phyloP scores from a whole-genome alignment of 1,140 invertebrate species.

The Platyscapa corneri region DNA sequence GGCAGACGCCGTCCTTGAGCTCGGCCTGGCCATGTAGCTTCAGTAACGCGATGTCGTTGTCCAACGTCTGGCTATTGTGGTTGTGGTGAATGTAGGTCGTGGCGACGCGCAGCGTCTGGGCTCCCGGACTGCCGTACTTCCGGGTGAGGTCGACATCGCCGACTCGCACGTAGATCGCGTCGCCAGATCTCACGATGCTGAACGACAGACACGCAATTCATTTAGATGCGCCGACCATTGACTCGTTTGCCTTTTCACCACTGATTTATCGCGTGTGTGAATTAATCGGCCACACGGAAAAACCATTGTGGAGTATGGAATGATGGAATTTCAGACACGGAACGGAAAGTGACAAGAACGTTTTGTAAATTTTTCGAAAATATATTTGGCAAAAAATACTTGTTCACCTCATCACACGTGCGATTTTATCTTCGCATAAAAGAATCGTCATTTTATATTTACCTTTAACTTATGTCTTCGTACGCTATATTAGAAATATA shows the following conservation, averaged over 20 bases:
- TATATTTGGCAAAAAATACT: too few relatives aligned
- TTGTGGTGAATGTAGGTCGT: slow-evolving; percentile 97
- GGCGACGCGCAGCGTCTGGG: slow-evolving; percentile 90
- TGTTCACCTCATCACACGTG: too few relatives aligned
- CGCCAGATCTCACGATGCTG: slow-evolving; percentile 92
- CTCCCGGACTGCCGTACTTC: slow-evolving; percentile 89
- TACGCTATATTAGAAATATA: too few relatives aligned
- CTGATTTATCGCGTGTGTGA: too few relatives aligned
- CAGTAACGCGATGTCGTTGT: slow-evolving; percentile 95
- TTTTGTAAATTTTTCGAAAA: too few relatives aligned
- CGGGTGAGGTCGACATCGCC: slow-evolving; percentile 94
- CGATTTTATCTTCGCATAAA: too few relatives aligned
- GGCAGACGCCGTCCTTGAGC: slow-evolving; percentile 87
- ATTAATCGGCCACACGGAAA: too few relatives aligned
- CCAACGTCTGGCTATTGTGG: slow-evolving; percentile 95
- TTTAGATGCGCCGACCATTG: neutral
- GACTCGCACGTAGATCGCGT: slow-evolving; percentile 92
- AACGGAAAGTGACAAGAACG: neutral
- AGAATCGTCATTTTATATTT: too few relatives aligned
- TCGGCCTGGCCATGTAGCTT: slow-evolving; percentile 94
- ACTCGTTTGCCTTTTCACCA: neutral
- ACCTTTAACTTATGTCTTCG: too few relatives aligned
- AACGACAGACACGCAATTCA: slow-evolving; percentile 17
- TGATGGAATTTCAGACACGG: too few relatives aligned
- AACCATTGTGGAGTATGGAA: too few relatives aligned